Conservation (phyloP, 1,140 invertebrate genomes). For the Papilio polytes region DNA sequence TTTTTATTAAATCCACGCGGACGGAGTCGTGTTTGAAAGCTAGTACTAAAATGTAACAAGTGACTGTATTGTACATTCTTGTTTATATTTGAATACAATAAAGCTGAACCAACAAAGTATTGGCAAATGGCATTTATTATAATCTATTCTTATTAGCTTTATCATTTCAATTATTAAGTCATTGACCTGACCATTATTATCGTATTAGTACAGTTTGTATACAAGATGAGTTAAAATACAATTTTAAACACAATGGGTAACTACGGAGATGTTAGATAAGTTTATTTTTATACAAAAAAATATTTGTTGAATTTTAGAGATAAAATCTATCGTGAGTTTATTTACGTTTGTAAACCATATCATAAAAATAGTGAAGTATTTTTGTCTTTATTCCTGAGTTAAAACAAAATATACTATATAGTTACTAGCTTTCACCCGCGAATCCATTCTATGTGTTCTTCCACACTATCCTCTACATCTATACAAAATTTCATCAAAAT, state of each 20-base stretch:
- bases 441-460: too few relatives aligned
- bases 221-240: background rate
- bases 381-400: too few relatives aligned
- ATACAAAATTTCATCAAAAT: too few relatives aligned
- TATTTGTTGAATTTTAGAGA: background rate
- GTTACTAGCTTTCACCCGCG: too few relatives aligned
- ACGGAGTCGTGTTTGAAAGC: too few relatives aligned
- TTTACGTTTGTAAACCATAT: background rate
- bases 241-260: background rate
- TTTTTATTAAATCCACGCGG: background rate
- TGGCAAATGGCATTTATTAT: background rate
- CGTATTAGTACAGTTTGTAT: background rate
- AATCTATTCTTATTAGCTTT: background rate
- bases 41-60: background rate
- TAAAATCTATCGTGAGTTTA: background rate
- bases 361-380: too few relatives aligned
- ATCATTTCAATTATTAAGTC: conserved; percentile 10
- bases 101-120: conserved; percentile 24
- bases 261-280: too few relatives aligned
- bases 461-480: too few relatives aligned
- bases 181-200: background rate
- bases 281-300: too few relatives aligned
- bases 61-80: background rate
- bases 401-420: too few relatives aligned
- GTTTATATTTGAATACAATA: background rate